Evolutionary conservation across 2,888 invertebrate species (phyloP), one percentile per base, ranked within the genome.

Genomic region (Heteropelma amictum): DNA sequence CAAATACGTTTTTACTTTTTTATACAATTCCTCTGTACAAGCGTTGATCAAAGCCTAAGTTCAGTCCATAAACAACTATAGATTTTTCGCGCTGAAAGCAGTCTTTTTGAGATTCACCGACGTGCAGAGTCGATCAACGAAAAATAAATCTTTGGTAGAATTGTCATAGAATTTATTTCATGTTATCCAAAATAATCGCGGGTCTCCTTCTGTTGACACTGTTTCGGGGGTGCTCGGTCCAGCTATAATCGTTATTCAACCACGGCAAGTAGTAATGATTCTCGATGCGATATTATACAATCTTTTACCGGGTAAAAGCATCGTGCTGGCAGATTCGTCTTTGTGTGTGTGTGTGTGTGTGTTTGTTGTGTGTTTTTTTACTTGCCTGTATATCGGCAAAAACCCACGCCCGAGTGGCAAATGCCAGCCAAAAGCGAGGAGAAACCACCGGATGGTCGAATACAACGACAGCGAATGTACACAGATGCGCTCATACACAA

Each of bases 131-230:
- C 71, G 71, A 71, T 67, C 65, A 75, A 75, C 71, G 38, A 67
- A 77, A 74, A 35, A 71, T 72, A 65, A 71, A 75, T 77, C 77
- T 77, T 77, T 77, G 77, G 77, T 75, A 61, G 63, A 64, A 70
- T 42, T 28, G 68, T 65, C 70, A 42, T 70, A 35, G 67, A 73
- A 65, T 42, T 12, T 40, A 12, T 47, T 12, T 10, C 14, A 38
- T n/a, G 42, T 28, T 19, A 33, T 54, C 53, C 33, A 70, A 61
- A 70, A 56, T 33, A 49, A 56, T 61, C 49, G 70, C 53, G 40
- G 56, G 70, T 30, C 49, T 47, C 23, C 21, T 42, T 51, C 61
- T 38, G 38, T 40, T 26, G 49, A 47, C 30, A 19, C 28, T 42
- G 10, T 58, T 56, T 40, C 45, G 23, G 5, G 7, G 7, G 14